Evolutionary conservation across 2,113 vertebrate species (phyloP).

Genomic region (Oryzias woworae): DNA sequence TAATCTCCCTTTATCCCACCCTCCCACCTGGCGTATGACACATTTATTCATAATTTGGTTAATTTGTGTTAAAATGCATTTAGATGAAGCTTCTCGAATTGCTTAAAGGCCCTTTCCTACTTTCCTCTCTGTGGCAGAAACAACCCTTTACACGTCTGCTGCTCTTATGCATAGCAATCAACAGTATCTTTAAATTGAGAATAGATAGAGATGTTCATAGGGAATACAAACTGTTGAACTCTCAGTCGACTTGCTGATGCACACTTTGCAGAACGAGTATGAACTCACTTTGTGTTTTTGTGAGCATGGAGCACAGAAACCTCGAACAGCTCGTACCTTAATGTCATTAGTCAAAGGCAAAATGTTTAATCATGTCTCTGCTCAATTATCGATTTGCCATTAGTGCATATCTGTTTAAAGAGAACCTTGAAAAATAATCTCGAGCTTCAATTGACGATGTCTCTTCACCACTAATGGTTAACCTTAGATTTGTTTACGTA

Average conservation of each 20-base stretch:
- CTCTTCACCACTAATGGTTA: slow-evolving; percentile 56
- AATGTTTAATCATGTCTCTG: slow-evolving; percentile 74
- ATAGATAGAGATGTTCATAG: slow-evolving; percentile 68
- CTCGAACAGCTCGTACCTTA: slow-evolving; percentile 35
- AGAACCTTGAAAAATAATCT: slow-evolving; percentile 55
- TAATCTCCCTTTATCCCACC: slow-evolving; percentile 67
- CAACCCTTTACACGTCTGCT: slow-evolving; percentile 57
- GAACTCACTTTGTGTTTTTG: slow-evolving; percentile 40
- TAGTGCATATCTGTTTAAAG: slow-evolving; percentile 70
- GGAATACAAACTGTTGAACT: slow-evolving; percentile 64
- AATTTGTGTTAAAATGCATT: slow-evolving; percentile 63
- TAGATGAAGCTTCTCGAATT: slow-evolving; percentile 51
- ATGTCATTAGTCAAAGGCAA: slow-evolving; percentile 73
- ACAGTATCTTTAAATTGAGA: slow-evolving; percentile 77
- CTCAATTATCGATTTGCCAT: slow-evolving; percentile 72
- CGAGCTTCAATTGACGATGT: slow-evolving; percentile 17
- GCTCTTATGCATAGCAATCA: slow-evolving; percentile 70
- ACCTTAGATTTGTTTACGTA: slow-evolving; percentile 62
- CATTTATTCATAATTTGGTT: slow-evolving; percentile 67
- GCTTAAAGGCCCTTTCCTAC: slow-evolving; percentile 52
- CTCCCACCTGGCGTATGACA: slow-evolving; percentile 54
- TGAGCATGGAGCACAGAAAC: slow-evolving; percentile 21
- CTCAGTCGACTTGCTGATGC: slow-evolving; percentile 54
- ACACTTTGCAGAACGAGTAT: slow-evolving; percentile 30
- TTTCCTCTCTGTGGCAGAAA: slow-evolving; percentile 39